A percentile compares a stretch with the other conserved stretches of the same genome.
These are phyloP conservation scores for Sebastes iracundus DNA, from an alignment of 2,797 vertebrate species.

Conservation along the genomic window DNA sequence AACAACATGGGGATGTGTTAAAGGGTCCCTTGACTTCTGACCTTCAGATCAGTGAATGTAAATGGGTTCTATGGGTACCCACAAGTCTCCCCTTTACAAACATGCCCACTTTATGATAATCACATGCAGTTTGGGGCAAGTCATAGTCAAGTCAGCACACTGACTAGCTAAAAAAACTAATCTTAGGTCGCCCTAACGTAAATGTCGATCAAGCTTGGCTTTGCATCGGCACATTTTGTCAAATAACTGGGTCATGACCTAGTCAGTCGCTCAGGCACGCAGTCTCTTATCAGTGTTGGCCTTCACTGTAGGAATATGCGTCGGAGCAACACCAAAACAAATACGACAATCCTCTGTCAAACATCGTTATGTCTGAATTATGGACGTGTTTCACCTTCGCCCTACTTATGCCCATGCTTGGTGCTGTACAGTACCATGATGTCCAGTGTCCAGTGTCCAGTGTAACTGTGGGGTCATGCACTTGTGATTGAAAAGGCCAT, in stretches of 20 bases:
- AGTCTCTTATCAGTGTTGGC: background rate
- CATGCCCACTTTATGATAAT: too few species aligned
- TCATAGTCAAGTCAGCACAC: too few species aligned
- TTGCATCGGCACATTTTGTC: background rate
- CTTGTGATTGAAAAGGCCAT: slow-evolving; percentile 2
- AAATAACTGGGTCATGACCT: too few species aligned
- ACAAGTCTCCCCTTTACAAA: too few species aligned
- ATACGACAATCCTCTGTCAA: background rate
- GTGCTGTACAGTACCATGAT: background rate
- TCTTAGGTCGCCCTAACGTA: too few species aligned
- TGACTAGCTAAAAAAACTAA: too few species aligned
- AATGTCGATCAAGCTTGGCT: background rate
- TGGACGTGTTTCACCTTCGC: background rate
- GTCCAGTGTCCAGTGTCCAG: background rate
- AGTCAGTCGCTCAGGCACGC: background rate
- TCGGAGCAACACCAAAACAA: background rate
- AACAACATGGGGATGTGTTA: too few species aligned
- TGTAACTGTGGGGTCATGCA: background rate
- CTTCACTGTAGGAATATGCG: background rate
- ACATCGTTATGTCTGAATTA: background rate
- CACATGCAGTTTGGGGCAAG: too few species aligned
- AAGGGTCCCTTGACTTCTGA: too few species aligned
- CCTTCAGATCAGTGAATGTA: accelerated
- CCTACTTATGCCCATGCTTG: background rate
- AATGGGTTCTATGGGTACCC: too few species aligned